These are phyloP conservation scores for Chymomyza caudatula DNA, from an alignment of 2,888 invertebrate species.

Conservation along the genomic window DNA sequence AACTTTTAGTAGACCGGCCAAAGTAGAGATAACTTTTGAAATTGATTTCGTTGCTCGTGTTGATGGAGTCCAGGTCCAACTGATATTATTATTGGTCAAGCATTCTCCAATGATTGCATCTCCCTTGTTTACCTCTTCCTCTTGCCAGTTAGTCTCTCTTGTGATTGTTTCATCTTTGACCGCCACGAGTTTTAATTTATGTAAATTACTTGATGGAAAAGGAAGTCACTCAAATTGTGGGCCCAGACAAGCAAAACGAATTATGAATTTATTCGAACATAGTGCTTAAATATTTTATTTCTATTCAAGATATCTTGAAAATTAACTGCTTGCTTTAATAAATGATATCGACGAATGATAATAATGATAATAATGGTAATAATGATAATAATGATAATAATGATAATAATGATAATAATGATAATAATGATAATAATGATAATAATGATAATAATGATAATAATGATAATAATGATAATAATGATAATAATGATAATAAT, in stretches of 20 bases:
- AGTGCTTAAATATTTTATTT: background rate
- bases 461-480: too few species aligned
- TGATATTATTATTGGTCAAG: constrained; percentile 46
- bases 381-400: too few species aligned
- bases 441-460: too few species aligned
- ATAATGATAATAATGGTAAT: too few species aligned
- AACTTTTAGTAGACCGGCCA: background rate
- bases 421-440: too few species aligned
- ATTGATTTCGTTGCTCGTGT: constrained; percentile 58
- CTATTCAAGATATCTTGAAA: background rate
- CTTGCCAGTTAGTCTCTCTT: constrained; percentile 12
- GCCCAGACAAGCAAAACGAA: constrained; percentile 53
- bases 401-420: too few species aligned
- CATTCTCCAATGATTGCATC: background rate
- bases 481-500: too few species aligned
- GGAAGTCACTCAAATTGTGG: constrained; percentile 57
- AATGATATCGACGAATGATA: too few species aligned
- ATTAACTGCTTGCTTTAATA: background rate
- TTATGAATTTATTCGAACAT: constrained; percentile 62
- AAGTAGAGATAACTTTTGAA: constrained; percentile 26
- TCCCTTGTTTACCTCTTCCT: background rate
- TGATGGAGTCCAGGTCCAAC: constrained; percentile 49
- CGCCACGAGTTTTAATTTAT: constrained; percentile 55
- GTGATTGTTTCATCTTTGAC: constrained; percentile 53
- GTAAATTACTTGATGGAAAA: constrained; percentile 60